phyloP scores from a whole-genome alignment of 2,797 vertebrate genomes.

The Orientallactaga sibirica region DNA sequence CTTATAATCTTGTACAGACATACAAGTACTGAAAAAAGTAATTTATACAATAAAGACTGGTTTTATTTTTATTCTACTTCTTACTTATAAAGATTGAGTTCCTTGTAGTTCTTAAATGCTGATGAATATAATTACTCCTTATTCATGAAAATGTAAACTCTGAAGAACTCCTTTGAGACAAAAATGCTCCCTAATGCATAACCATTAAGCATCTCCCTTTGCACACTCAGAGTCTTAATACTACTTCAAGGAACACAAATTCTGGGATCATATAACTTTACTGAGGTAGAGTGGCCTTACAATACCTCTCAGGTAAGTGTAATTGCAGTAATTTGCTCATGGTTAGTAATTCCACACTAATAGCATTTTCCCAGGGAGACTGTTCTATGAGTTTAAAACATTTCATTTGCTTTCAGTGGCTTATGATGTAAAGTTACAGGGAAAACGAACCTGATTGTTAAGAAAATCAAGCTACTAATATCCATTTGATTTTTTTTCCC shows the following conservation, averaged over 20 bases:
- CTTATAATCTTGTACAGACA: neutral
- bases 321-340: conserved; percentile 32
- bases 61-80: conserved; percentile 4
- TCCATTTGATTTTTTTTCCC: conserved; percentile 53
- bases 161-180: neutral
- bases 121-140: neutral
- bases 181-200: conserved; percentile 46
- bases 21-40: neutral
- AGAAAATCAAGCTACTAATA: conserved; percentile 64
- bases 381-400: conserved; percentile 58
- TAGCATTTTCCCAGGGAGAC: conserved; percentile 53
- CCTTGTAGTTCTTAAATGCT: conserved; percentile 20
- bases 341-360: conserved; percentile 59
- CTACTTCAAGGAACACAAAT: conserved; percentile 42
- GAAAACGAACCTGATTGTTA: conserved; percentile 52
- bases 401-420: conserved; percentile 65
- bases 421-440: conserved; percentile 44
- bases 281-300: neutral
- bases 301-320: conserved; percentile 4
- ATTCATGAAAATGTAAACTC: conserved; percentile 54
- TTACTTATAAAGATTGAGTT: conserved; percentile 12
- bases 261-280: conserved; percentile 19
- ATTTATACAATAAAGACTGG: neutral
- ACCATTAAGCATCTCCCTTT: conserved; percentile 51
- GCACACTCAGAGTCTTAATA: conserved; percentile 51